Percentiles rank a stretch among this genome's conserved stretches.
These are phyloP conservation scores for Phyllotis vaccarum DNA, from an alignment of 2,797 vertebrate genomes.

Conservation along the genomic window DNA sequence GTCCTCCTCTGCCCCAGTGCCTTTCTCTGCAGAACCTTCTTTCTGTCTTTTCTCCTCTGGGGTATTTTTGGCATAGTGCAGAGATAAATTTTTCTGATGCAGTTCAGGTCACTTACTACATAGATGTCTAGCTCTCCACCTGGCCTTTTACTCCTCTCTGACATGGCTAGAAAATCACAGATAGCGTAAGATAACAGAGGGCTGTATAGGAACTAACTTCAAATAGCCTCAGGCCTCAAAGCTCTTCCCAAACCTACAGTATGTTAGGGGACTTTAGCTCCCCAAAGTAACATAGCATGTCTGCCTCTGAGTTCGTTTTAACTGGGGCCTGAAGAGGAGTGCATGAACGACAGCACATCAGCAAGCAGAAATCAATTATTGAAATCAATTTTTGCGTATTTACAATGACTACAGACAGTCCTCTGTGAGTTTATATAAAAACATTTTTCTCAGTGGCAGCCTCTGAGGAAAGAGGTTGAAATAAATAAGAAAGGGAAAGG, in stretches of 20 bases:
- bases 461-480: constrained; percentile 80
- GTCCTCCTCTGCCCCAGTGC: not conserved
- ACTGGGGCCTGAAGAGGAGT: constrained; percentile 81
- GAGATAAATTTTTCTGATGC: constrained; percentile 63
- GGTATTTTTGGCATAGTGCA: not conserved
- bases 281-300: constrained; percentile 87
- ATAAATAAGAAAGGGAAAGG: constrained; percentile 77
- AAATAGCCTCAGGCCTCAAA: constrained; percentile 86
- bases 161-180: constrained; percentile 79
- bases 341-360: constrained; percentile 81
- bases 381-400: constrained; percentile 87
- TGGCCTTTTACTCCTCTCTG: constrained; percentile 75
- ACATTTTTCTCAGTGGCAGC: constrained; percentile 79
- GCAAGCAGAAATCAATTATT: constrained; percentile 90
- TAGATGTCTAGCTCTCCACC: constrained; percentile 49
- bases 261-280: constrained; percentile 88
- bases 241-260: constrained; percentile 87
- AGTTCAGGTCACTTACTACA: constrained; percentile 72
- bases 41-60: not conserved
- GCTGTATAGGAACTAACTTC: constrained; percentile 83
- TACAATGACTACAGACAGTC: constrained; percentile 82
- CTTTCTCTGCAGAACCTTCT: not conserved
- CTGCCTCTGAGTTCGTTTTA: constrained; percentile 85
- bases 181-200: constrained; percentile 81
- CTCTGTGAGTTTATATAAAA: constrained; percentile 80